Conservation (phyloP, 2,888 invertebrate genomes). For the Seira sanloemensis region DNA sequence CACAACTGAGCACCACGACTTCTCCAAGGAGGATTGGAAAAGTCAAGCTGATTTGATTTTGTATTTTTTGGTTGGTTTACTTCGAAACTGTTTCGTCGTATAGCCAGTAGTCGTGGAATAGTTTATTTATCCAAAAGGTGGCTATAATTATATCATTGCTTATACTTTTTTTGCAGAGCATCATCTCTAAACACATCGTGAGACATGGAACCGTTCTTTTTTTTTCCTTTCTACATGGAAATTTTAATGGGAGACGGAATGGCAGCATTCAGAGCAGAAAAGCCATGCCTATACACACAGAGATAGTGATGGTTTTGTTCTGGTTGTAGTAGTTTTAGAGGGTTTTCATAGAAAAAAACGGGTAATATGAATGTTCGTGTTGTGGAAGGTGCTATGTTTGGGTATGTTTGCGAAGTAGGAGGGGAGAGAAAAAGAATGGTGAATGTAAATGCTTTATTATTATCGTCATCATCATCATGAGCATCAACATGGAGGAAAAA, state of each 20-base stretch:
- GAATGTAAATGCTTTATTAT: conserved; percentile 46
- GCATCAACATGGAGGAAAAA: conserved; percentile 26
- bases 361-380: background rate
- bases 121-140: conserved; percentile 36
- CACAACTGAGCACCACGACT: too few species aligned
- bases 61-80: too few species aligned
- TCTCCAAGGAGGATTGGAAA: too few species aligned
- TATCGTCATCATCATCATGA: conserved; percentile 25
- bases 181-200: background rate
- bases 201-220: background rate
- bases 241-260: conserved; percentile 9
- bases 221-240: background rate
- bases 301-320: background rate
- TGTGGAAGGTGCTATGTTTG: background rate
- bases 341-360: background rate
- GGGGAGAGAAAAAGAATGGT: conserved; percentile 22
- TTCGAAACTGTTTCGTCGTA: too few species aligned
- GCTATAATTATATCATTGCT: conserved; percentile 42
- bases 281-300: background rate
- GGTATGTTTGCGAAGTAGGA: background rate
- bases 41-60: too few species aligned
- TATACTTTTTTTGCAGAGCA: background rate
- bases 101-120: conserved; percentile 64
- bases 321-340: background rate
- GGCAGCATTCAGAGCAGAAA: conserved; percentile 19